Evolutionary conservation across 2,113 vertebrate genomes (phyloP).

Genomic region (Nibea coibor): DNA sequence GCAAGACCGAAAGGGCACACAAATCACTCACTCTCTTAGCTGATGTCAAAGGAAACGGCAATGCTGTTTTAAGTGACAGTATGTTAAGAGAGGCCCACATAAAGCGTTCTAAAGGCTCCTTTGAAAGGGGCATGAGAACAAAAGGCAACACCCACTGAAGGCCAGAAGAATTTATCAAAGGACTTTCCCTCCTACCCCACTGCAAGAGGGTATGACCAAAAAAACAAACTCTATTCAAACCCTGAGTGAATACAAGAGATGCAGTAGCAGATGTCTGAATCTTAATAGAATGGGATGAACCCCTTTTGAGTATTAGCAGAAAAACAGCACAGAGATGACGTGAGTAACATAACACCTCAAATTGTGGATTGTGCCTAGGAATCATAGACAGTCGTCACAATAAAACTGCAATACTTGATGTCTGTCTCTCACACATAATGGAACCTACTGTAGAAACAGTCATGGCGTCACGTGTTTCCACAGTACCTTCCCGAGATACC

Average conservation of each 20-base stretch:
- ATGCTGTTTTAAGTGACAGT: constrained; percentile 57
- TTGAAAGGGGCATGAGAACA: constrained; percentile 56
- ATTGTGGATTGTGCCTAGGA: neutral
- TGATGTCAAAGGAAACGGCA: constrained; percentile 58
- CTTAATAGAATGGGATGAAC: neutral
- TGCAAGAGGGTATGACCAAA: neutral
- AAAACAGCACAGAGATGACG: neutral
- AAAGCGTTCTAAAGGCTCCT: constrained; percentile 48
- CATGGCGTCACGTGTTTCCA: neutral
- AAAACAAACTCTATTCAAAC: constrained; percentile 8
- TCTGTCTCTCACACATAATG: neutral
- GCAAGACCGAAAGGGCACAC: constrained; percentile 65
- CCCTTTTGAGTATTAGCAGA: neutral
- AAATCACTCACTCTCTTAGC: constrained; percentile 69
- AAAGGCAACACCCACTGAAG: constrained; percentile 45
- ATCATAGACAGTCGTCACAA: neutral
- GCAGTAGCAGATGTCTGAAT: neutral
- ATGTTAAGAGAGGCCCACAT: constrained; percentile 41
- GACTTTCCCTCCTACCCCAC: neutral
- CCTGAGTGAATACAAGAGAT: neutral
- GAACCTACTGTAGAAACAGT: neutral
- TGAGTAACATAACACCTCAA: neutral
- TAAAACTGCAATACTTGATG: neutral
- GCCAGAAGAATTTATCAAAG: constrained; percentile 43
- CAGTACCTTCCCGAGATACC: neutral